Evolutionary conservation across 2,113 vertebrate species (phyloP).

Genomic region (Shinisaurus crocodilurus): DNA sequence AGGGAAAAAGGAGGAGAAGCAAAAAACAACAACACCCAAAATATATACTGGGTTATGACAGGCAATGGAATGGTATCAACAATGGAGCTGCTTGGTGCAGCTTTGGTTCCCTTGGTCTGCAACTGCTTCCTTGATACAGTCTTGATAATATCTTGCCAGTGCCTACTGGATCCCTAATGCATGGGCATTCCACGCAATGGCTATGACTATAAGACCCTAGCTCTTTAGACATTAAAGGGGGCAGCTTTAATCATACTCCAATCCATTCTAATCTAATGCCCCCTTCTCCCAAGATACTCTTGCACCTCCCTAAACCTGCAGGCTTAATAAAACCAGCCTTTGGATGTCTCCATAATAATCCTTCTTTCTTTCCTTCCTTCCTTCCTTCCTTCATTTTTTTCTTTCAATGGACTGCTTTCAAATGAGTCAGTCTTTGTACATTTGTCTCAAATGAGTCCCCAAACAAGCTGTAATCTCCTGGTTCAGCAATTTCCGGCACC

Average conservation of each 20-base stretch:
- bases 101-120: too few species aligned
- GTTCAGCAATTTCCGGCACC: not conserved
- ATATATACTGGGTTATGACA: too few species aligned
- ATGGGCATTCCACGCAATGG: too few species aligned
- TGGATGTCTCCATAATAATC: not conserved
- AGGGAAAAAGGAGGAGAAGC: too few species aligned
- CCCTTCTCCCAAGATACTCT: not conserved
- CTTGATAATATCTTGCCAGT: too few species aligned
- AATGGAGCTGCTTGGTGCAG: too few species aligned
- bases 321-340: not conserved
- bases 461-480: not conserved
- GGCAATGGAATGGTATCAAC: too few species aligned
- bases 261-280: not conserved
- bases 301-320: not conserved
- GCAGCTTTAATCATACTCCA: not conserved
- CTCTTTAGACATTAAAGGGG: too few species aligned
- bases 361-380: not conserved
- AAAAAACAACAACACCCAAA: too few species aligned
- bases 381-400: not conserved
- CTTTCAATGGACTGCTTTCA: not conserved
- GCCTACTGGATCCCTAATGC: too few species aligned
- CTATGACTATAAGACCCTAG: too few species aligned
- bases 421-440: not conserved
- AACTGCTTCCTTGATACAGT: too few species aligned
- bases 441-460: not conserved